These are phyloP conservation scores for Onychorhynchus coronatus DNA, from an alignment of 2,113 vertebrate genomes.

Conservation along the genomic window DNA sequence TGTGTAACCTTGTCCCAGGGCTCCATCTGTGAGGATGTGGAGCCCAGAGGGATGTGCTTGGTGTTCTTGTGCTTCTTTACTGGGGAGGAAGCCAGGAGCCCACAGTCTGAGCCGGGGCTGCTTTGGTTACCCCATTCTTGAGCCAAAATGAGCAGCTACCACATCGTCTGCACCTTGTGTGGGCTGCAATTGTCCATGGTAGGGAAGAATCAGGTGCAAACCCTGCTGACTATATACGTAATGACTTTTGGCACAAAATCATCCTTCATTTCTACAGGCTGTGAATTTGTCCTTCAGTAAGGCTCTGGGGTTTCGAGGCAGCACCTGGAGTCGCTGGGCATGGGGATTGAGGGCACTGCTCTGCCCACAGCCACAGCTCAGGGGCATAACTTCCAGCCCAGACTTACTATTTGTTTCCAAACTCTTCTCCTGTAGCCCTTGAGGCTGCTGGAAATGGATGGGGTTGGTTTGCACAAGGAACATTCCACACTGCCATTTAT, in stretches of 20 bases:
- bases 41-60: neutral
- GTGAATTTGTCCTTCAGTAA: accelerated
- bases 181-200: neutral
- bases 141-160: neutral
- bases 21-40: neutral
- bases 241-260: neutral
- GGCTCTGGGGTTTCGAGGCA: neutral
- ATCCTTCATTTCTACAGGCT: neutral
- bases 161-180: accelerated
- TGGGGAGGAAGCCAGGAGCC: neutral
- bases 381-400: neutral
- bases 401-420: neutral
- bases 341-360: neutral
- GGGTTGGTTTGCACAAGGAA: neutral
- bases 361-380: neutral
- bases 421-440: neutral
- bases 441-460: slow-evolving; percentile 8
- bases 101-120: neutral
- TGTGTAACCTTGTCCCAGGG: neutral
- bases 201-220: neutral
- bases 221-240: neutral
- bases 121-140: neutral
- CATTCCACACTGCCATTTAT: neutral
- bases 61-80: neutral
- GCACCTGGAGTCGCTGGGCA: neutral